Evolutionary conservation across 2,797 vertebrate genomes (phyloP).

Genomic region (Linurgus olivaceus): DNA sequence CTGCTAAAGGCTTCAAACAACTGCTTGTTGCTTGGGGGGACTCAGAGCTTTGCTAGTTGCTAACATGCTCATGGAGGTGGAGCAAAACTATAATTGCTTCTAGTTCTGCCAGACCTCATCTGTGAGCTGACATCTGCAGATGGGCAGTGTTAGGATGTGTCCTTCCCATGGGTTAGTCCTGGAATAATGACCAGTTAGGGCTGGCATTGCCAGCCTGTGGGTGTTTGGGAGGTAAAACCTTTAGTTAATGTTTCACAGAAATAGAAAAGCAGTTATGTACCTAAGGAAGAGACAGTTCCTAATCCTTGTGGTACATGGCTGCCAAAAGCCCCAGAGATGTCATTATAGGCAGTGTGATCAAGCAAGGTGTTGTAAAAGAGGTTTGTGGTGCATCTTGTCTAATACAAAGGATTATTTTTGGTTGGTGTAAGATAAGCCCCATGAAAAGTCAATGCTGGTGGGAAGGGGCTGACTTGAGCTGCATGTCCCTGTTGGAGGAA

Average conservation of each 20-base stretch:
- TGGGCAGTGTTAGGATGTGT: not conserved
- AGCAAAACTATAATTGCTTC: not conserved
- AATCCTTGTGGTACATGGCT: not conserved
- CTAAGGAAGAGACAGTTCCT: not conserved
- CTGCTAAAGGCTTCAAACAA: not conserved
- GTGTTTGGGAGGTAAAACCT: not conserved
- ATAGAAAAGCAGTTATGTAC: fast-evolving
- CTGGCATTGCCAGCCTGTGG: not conserved
- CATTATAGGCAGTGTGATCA: not conserved
- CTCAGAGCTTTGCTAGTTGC: not conserved
- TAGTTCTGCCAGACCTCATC: not conserved
- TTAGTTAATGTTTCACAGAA: not conserved
- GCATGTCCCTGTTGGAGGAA: not conserved
- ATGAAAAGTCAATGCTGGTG: not conserved
- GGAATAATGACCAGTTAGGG: not conserved
- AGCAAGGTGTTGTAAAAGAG: not conserved
- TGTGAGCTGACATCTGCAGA: not conserved
- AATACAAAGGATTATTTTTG: not conserved
- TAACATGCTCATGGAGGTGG: not conserved
- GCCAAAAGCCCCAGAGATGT: not conserved
- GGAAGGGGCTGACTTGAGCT: not conserved
- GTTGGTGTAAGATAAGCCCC: not conserved
- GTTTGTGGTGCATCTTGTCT: not conserved
- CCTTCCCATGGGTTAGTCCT: not conserved
- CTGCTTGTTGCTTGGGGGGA: not conserved